phyloP scores from a whole-genome alignment of 2,113 vertebrate genomes.

The Rynchops niger region DNA sequence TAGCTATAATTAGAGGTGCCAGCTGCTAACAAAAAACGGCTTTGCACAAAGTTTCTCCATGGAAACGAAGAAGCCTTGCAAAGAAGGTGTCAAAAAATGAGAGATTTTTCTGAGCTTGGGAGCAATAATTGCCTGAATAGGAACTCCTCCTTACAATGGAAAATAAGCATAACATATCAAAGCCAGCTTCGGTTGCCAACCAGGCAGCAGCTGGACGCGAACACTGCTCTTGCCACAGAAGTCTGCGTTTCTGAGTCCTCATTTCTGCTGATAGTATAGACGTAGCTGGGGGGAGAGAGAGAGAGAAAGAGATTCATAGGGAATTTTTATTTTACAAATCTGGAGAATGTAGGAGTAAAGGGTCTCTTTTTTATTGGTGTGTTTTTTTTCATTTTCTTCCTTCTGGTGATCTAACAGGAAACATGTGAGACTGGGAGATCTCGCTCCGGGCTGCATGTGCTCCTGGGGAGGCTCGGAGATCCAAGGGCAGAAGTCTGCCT shows the following conservation, averaged over 20 bases:
- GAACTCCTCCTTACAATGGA: background rate
- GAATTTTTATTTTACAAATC: background rate
- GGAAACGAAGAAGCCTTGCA: conserved; percentile 17
- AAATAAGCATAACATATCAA: background rate
- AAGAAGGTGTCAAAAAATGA: background rate
- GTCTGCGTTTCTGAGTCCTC: background rate
- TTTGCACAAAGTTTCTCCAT: conserved; percentile 44
- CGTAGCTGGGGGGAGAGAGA: background rate
- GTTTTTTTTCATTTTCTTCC: background rate
- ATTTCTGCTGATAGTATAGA: background rate
- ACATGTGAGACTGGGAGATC: background rate
- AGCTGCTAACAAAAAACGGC: background rate
- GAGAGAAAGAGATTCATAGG: background rate
- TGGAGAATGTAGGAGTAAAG: background rate
- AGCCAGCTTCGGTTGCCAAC: background rate
- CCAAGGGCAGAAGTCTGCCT: background rate
- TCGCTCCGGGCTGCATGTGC: background rate
- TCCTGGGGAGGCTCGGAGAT: fast-evolving
- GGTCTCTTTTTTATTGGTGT: background rate
- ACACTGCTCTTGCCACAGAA: background rate
- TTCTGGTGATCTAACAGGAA: background rate
- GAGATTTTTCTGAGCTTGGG: background rate
- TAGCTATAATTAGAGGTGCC: conserved; percentile 35
- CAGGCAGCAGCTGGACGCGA: background rate
- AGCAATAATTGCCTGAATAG: conserved; percentile 10